Evolutionary conservation across 2,888 invertebrate genomes (phyloP), one percentile per base, ranked within the genome.

Genomic region (Amaurobius ferox): DNA sequence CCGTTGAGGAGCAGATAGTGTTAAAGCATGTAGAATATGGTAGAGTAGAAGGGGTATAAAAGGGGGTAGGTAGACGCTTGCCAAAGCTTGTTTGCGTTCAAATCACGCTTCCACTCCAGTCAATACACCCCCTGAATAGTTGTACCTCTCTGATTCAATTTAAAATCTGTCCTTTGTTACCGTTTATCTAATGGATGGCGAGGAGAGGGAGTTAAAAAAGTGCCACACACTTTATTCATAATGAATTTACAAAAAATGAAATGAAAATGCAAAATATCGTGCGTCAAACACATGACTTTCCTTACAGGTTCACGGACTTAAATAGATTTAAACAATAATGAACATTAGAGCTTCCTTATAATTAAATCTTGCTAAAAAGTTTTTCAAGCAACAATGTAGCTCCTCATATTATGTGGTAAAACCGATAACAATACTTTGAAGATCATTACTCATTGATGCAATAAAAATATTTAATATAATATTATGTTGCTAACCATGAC

Each of bases 81-180:
- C 62, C 70, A 70, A 40, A 28, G 67, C 48, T 19, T 73, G 73
- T 79, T 86, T 86, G 44, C 39, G 66, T 66, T 71, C 55, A 23
- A 73, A 72, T 73, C 39, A 64, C 71, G 77, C 66, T 19, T 40
- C 28, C 19, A 39, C 44, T 32, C 48, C 19, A 71, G 83, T 71
- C 70, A 76, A 78, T 79, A 79, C 39, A 72, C 61, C 61, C 44
- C 19, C 48, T 72, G 72, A 78, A 78, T 73, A 79, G 70, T 67
- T 73, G 30, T 86, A 86, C 73, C 73, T 78, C 44, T 67, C 78
- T 55, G 73, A 79, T 79, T 86, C 73, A 86, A 79, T 86, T 86
- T 73, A 78, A 86, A 72, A 40, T 44, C 48, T 70, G 68, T 76
- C 26, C 62, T 32, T 64, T 30, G 55, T 61, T 29, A 48, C 26